Percentiles rank a stretch among this genome's conserved stretches.
phyloP scores from a whole-genome alignment of 2,113 vertebrate genomes.

The Gavia stellata region DNA sequence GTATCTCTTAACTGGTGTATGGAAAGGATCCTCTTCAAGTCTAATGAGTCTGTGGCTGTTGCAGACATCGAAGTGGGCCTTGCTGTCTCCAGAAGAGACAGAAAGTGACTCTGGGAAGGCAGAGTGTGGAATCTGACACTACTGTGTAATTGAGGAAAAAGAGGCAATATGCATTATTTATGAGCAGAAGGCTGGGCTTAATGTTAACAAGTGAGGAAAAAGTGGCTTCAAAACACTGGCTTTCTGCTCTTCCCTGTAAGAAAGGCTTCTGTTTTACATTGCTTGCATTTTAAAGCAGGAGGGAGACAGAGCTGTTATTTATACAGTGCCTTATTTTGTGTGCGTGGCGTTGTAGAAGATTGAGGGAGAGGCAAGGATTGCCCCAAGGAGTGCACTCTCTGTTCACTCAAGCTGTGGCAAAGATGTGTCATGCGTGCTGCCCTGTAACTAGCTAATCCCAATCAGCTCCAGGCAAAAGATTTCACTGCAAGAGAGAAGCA shows the following conservation, averaged over 20 bases:
- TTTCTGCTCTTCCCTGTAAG: constrained; percentile 29
- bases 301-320: constrained; percentile 22
- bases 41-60: constrained; percentile 28
- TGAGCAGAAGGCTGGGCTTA: constrained; percentile 58
- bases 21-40: neutral
- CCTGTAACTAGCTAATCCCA: neutral
- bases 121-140: constrained; percentile 54
- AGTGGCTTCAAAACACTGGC: constrained; percentile 61
- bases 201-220: constrained; percentile 68
- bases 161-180: constrained; percentile 71
- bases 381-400: neutral
- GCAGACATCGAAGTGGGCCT: constrained; percentile 19
- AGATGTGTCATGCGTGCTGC: constrained; percentile 18
- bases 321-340: neutral
- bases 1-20: neutral
- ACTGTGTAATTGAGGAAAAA: constrained; percentile 58
- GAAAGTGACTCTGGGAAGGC: constrained; percentile 48
- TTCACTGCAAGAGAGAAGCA: constrained; percentile 2
- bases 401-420: neutral
- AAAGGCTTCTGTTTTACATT: constrained; percentile 46
- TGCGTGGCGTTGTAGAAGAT: neutral
- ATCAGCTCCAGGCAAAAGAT: constrained; percentile 11
- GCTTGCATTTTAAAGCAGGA: constrained; percentile 51
- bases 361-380: constrained; percentile 19
- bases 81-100: constrained; percentile 45